Base-by-base conservation (phyloP, 2,113 vertebrate genomes). In the Caranx ignobilis region DNA sequence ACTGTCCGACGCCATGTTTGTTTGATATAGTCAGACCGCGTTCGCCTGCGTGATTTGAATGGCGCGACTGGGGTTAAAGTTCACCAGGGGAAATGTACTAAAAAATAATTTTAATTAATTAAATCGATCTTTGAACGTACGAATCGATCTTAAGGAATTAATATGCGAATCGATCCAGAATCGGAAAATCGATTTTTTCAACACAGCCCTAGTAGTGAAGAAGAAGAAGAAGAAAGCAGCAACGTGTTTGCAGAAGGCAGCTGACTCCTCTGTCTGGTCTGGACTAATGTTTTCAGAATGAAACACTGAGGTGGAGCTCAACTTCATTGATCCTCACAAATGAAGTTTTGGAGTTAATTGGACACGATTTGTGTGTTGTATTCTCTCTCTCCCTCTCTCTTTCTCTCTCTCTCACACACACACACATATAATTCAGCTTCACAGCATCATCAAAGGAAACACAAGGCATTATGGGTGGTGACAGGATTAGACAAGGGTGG, bases 401-500 rank as follows among this genome's bases (percentile, higher is more conserved):
- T 26, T 26, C 26, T 26, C 26, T 26, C 26, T 26, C 26, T 1
- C n/a, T n/a, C 12, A 43, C 12, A 32, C 34, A 57, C 48, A 37
- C 37, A 37, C 11, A 62, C 37, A 37, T 4, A 37, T 5, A 2
- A 37, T 37, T 5, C 35, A 37, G 35, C 35, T 37, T 37, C 15
- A 16, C 70, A 54, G 34, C 55, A 50, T 57, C 7, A 71, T 37
- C 7, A 26, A 45, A 47, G 37, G 21, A 31, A 68, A 18, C 56
- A 3, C 32, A 12, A 41, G 52, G 66, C 57, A 59, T 41, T 37
- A 52, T 4, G 11, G 37, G 9, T 71, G 26, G 10, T 67, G 52
- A 45, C 34, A 16, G 55, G 62, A 77, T 77, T 79, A 78, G 76
- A 62, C 0, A 31, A 26, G 32, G 72, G 39, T 31, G 75, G 62